Evolutionary conservation across 2,888 invertebrate genomes (phyloP).

Genomic region (Lapara coniferarum): DNA sequence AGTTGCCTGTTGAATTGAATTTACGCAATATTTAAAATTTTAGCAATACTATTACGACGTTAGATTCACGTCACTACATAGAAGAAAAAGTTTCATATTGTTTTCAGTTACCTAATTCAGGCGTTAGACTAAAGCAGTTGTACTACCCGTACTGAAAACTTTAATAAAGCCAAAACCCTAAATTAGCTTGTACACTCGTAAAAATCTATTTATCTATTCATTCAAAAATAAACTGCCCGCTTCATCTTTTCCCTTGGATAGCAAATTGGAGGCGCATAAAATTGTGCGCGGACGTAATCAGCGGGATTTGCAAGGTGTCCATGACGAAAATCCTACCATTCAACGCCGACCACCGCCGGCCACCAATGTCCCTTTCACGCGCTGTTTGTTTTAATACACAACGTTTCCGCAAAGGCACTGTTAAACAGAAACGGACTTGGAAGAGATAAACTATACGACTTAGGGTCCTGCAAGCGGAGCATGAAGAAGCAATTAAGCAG

Average conservation of each 20-base stretch:
- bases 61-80: too few relatives aligned
- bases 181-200: neutral
- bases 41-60: too few relatives aligned
- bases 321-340: constrained; percentile 45
- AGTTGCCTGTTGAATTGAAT: too few relatives aligned
- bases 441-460: neutral
- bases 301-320: constrained; percentile 55
- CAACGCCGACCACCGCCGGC: constrained; percentile 29
- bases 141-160: too few relatives aligned
- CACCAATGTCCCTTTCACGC: constrained; percentile 42
- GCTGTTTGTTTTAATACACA: constrained; percentile 39
- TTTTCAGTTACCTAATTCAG: neutral
- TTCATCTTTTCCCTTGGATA: constrained; percentile 29
- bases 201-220: neutral
- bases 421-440: neutral
- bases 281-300: constrained; percentile 54
- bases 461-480: too few relatives aligned
- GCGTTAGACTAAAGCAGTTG: neutral
- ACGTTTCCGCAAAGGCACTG: constrained; percentile 16
- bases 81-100: neutral
- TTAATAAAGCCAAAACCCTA: neutral
- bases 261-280: constrained; percentile 44
- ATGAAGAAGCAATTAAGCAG: too few relatives aligned
- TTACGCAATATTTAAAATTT: too few relatives aligned
- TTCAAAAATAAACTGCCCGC: constrained; percentile 16